phyloP scores from a whole-genome alignment of 2,888 invertebrate species.

The Drosophila limbata region DNA sequence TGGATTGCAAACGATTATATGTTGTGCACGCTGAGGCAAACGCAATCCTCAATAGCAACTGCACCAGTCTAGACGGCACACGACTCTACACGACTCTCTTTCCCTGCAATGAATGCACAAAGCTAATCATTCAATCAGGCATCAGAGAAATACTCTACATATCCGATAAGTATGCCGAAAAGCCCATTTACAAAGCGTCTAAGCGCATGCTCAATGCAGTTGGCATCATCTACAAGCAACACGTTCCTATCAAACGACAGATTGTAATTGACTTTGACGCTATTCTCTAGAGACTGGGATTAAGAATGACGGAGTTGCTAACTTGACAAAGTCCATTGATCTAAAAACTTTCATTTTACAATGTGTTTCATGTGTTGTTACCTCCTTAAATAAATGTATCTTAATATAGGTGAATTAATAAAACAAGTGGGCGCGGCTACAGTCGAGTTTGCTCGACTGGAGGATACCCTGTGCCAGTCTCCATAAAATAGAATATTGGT shows the following conservation, averaged over 20 bases:
- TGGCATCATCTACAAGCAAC: constrained; percentile 89
- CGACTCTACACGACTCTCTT: constrained; percentile 95
- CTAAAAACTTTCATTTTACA: not conserved
- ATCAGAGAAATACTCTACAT: constrained; percentile 92
- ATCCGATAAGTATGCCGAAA: constrained; percentile 92
- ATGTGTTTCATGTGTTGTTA: not conserved
- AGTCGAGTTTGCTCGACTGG: too few relatives aligned
- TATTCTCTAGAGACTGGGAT: not conserved
- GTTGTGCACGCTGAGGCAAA: constrained; percentile 99
- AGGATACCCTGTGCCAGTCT: too few relatives aligned
- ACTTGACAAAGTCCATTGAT: constrained; percentile 3
- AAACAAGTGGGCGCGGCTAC: too few relatives aligned
- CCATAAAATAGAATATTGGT: too few relatives aligned
- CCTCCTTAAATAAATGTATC: not conserved
- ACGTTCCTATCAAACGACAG: constrained; percentile 87
- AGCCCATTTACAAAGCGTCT: constrained; percentile 90
- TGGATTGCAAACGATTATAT: constrained; percentile 93
- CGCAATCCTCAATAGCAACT: constrained; percentile 96
- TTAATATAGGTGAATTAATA: not conserved
- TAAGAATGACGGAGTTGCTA: not conserved
- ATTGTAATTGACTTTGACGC: constrained; percentile 89
- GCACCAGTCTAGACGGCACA: constrained; percentile 91
- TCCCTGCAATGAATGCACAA: constrained; percentile 99
- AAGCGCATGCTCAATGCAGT: constrained; percentile 93
- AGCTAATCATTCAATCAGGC: constrained; percentile 97